A percentile compares a stretch with the other conserved stretches of the same genome.
phyloP scores from a whole-genome alignment of 2,888 invertebrate species.

The Himalopsyche anomala region DNA sequence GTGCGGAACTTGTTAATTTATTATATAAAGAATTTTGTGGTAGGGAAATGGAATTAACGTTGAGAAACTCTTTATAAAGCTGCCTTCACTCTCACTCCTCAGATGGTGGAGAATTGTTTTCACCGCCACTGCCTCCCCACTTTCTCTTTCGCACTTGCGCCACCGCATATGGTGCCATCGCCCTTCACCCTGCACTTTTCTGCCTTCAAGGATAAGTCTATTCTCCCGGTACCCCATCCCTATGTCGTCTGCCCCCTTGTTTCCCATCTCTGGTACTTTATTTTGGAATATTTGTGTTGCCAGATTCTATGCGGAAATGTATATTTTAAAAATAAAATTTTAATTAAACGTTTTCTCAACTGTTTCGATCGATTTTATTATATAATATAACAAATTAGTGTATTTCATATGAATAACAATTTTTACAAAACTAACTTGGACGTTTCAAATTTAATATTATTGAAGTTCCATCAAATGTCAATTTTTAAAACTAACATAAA shows the following conservation, averaged over 20 bases:
- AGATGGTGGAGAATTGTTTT: slow-evolving; percentile 45
- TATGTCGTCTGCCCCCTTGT: slow-evolving; percentile 54
- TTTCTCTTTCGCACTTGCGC: slow-evolving; percentile 62
- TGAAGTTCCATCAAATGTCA: too few species aligned
- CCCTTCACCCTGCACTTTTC: slow-evolving; percentile 67
- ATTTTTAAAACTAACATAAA: too few species aligned
- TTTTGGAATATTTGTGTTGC: slow-evolving; percentile 57
- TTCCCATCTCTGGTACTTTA: slow-evolving; percentile 28
- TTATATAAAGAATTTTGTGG: not conserved
- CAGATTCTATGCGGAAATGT: slow-evolving; percentile 46
- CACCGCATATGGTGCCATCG: slow-evolving; percentile 60
- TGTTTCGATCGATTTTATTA: too few species aligned
- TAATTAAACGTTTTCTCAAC: too few species aligned
- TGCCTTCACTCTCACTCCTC: slow-evolving; percentile 38
- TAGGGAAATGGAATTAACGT: slow-evolving; percentile 1
- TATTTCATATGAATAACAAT: too few species aligned
- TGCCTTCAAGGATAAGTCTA: slow-evolving; percentile 69
- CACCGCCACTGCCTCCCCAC: slow-evolving; percentile 48
- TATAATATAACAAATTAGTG: too few species aligned
- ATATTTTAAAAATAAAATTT: not conserved
- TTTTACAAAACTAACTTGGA: too few species aligned
- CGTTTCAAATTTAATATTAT: too few species aligned
- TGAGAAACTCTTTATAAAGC: slow-evolving; percentile 23
- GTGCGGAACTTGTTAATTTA: slow-evolving; percentile 23
- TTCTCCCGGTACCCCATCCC: slow-evolving; percentile 68